A percentile compares a stretch with the other conserved stretches of the same genome.
phyloP scores from a whole-genome alignment of 2,888 invertebrate species.

The Drosophila borborema region DNA sequence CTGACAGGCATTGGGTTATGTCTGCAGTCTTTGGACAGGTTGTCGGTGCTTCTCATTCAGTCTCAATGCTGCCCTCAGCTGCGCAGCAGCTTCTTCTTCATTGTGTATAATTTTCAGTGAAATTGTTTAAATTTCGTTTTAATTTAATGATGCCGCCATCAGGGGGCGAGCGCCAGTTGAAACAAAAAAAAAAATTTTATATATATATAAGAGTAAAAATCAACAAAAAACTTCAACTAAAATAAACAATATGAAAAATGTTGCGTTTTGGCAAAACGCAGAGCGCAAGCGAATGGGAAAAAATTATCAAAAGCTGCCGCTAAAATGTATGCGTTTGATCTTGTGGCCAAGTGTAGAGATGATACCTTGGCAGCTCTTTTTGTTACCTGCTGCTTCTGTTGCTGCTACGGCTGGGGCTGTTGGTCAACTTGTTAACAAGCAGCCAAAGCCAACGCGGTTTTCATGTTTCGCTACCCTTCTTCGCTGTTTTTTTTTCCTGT shows the following conservation, averaged over 20 bases:
- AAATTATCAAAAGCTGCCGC: conserved; percentile 81
- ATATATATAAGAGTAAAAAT: conserved; percentile 12
- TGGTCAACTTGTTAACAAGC: conserved; percentile 78
- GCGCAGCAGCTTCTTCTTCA: conserved; percentile 52
- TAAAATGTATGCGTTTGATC: conserved; percentile 81
- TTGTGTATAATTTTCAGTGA: conserved; percentile 79
- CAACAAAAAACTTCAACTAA: conserved; percentile 41
- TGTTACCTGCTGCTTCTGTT: conserved; percentile 61
- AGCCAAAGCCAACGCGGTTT: conserved; percentile 64
- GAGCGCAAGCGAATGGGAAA: conserved; percentile 17
- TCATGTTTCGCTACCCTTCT: conserved; percentile 66
- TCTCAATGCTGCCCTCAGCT: conserved; percentile 33
- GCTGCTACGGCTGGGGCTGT: conserved; percentile 46
- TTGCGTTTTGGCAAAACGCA: conserved; percentile 59
- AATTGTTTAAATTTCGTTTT: conserved; percentile 82
- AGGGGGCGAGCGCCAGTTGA: conserved; percentile 72
- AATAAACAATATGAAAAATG: conserved; percentile 75
- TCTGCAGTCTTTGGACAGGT: conserved; percentile 56
- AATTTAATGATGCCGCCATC: conserved; percentile 79
- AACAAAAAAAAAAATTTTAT: conserved; percentile 17
- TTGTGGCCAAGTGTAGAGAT: conserved; percentile 65
- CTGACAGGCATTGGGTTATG: conserved; percentile 50
- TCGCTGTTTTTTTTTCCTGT: conserved; percentile 19
- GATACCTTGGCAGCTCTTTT: conserved; percentile 42
- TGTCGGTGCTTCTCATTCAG: conserved; percentile 62